phyloP scores from a whole-genome alignment of 2,113 vertebrate genomes.

The Petrocephalus zakoni region DNA sequence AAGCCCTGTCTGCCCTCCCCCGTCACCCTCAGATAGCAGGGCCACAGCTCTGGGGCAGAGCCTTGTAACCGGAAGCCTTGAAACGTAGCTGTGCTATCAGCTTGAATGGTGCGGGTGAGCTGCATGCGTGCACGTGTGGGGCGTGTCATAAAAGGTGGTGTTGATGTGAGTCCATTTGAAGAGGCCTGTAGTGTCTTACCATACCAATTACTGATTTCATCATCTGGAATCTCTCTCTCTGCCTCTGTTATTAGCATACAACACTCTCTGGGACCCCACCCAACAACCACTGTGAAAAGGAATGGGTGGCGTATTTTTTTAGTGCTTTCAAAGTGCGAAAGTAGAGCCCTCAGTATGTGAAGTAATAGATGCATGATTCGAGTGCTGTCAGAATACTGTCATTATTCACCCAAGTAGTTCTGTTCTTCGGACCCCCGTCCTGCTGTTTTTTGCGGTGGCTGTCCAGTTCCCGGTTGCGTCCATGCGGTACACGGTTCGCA shows the following conservation, averaged over 20 bases:
- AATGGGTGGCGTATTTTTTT: neutral
- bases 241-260: neutral
- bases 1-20: neutral
- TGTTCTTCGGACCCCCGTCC: slow-evolving; percentile 36
- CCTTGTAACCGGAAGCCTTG: neutral
- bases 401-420: slow-evolving; percentile 40
- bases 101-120: slow-evolving; percentile 23
- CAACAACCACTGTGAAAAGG: slow-evolving; percentile 20
- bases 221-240: slow-evolving; percentile 9
- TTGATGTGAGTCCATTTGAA: slow-evolving; percentile 21
- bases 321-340: slow-evolving; percentile 29
- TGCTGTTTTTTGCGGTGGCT: slow-evolving; percentile 35
- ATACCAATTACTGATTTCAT: neutral
- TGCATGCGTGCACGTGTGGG: neutral
- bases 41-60: neutral
- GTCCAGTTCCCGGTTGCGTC: slow-evolving; percentile 4
- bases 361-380: slow-evolving; percentile 60
- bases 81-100: neutral
- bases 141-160: slow-evolving; percentile 1
- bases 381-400: slow-evolving; percentile 49
- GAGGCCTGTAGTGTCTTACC: slow-evolving; percentile 17
- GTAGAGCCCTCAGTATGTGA: slow-evolving; percentile 49
- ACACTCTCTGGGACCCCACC: neutral
- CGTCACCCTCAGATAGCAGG: neutral
- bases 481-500: neutral